Evolutionary conservation across 2,888 invertebrate species (phyloP).

Genomic region (Lagria hirta): DNA sequence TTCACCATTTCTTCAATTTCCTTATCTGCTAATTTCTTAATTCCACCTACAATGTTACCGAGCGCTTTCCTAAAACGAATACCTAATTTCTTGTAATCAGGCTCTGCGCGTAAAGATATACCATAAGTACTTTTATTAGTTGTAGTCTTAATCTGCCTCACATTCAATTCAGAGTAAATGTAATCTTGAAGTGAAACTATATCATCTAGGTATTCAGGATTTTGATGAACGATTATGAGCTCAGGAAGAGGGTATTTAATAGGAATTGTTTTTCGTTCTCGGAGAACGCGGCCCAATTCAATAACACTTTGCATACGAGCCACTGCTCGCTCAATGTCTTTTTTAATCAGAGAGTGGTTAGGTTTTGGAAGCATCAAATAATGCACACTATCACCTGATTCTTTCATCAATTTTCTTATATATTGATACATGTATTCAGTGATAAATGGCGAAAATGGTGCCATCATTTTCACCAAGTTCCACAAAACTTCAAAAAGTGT

Average conservation of each 20-base stretch:
- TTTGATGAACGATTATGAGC: constrained; percentile 91
- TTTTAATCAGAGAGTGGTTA: constrained; percentile 71
- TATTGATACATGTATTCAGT: constrained; percentile 95
- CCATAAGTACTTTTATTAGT: constrained; percentile 89
- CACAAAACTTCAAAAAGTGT: constrained; percentile 87
- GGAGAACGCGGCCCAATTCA: constrained; percentile 87
- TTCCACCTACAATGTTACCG: constrained; percentile 79
- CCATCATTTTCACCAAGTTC: constrained; percentile 90
- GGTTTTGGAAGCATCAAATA: constrained; percentile 86
- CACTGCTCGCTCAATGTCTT: constrained; percentile 86
- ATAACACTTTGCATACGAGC: constrained; percentile 92
- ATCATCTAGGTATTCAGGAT: constrained; percentile 74
- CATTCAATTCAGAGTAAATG: constrained; percentile 90
- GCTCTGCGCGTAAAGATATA: constrained; percentile 84
- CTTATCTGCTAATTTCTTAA: constrained; percentile 75
- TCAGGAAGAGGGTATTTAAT: constrained; percentile 96
- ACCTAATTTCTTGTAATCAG: constrained; percentile 91
- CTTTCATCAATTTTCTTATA: constrained; percentile 67
- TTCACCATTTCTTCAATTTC: constrained; percentile 76
- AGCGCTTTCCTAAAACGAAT: constrained; percentile 86
- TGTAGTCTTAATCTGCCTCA: constrained; percentile 79
- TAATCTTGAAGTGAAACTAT: constrained; percentile 79
- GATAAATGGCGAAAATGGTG: constrained; percentile 96
- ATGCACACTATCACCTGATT: constrained; percentile 78
- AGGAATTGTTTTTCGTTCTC: constrained; percentile 92